Base-by-base conservation (phyloP, 2,113 vertebrate genomes). In the Saccopteryx bilineata region DNA sequence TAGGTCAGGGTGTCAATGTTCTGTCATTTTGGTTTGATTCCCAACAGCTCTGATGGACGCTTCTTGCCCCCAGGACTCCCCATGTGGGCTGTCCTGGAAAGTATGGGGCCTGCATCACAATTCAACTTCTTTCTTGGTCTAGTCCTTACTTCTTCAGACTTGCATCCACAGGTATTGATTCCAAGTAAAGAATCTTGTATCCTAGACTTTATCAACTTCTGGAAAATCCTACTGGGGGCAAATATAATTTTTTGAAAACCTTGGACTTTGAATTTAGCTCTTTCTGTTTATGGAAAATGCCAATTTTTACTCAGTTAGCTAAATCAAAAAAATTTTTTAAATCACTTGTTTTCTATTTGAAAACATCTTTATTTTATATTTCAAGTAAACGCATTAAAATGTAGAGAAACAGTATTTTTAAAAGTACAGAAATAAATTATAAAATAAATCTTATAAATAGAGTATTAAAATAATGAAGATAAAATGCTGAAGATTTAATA, bases 401-500 rank as follows among this genome's bases (percentile, higher is more conserved):
- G n/a, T 68, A 54, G 46, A 58, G 63, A 90, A 28, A 9, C 6
- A 54, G 71, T 78, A 69, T 76, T 86, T 85, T 71, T 79, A 10
- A 71, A 87, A 58, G 18, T n/a, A 87, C 21, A 86, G 54, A 68
- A 39, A 80, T 61, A 92, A 68, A 76, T 58, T 39, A 46, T 50
- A 82, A 92, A 90, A 85, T 17, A 58, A 80, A 80, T 69, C n/a
- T 14, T 72, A 63, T 58, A 10, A 21, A 46, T 19, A 8, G 7
- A 82, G 3, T 83, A 87, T 48, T 82, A 90, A 96, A 80, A 33
- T 26, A 75, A 93, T 78, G 87, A 91, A 81, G 54, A 87, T 17
- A 74, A 71, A 65, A 72, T 87, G 8, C 39, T 63, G 24, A 84
- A 60, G 5, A 39, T 79, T 69, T 56, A 72, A 82, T 78, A 52